These are phyloP conservation scores for Eristalis arbustorum DNA, from an alignment of 2,888 invertebrate genomes.

Conservation along the genomic window DNA sequence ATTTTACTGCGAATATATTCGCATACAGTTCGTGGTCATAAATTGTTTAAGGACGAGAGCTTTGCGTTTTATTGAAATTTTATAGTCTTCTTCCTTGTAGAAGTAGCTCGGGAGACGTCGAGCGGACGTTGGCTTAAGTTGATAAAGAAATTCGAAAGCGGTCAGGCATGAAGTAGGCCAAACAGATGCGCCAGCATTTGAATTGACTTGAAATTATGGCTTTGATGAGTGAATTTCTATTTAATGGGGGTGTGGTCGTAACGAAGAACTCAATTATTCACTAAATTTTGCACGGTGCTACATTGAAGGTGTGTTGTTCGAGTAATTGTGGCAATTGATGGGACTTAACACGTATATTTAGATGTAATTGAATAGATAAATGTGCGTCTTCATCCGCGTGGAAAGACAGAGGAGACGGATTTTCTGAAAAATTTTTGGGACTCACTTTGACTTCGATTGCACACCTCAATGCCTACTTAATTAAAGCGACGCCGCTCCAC, in stretches of 20 bases:
- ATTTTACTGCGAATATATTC: background rate
- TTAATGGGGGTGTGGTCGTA: too few species aligned
- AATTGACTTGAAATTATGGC: background rate
- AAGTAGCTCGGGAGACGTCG: background rate
- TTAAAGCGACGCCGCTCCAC: background rate
- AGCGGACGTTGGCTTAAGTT: background rate
- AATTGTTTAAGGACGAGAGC: background rate
- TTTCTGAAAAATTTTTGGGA: too few species aligned
- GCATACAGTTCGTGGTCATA: background rate
- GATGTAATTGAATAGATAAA: too few species aligned
- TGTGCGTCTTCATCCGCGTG: too few species aligned
- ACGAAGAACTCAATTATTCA: too few species aligned
- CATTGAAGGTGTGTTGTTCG: too few species aligned
- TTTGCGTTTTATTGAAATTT: background rate
- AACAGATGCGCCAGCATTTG: background rate
- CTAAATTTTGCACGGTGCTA: too few species aligned
- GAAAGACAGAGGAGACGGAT: too few species aligned
- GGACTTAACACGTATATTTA: too few species aligned
- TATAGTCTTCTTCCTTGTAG: background rate
- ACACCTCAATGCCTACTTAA: background rate
- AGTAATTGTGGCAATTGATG: too few species aligned
- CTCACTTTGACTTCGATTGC: background rate
- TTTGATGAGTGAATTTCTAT: too few species aligned
- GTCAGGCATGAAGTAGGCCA: background rate
- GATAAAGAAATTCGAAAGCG: background rate